Evolutionary conservation across 2,113 vertebrate species (phyloP), one percentile per base, ranked within the genome.

Genomic region (Triplophysa rosa): DNA sequence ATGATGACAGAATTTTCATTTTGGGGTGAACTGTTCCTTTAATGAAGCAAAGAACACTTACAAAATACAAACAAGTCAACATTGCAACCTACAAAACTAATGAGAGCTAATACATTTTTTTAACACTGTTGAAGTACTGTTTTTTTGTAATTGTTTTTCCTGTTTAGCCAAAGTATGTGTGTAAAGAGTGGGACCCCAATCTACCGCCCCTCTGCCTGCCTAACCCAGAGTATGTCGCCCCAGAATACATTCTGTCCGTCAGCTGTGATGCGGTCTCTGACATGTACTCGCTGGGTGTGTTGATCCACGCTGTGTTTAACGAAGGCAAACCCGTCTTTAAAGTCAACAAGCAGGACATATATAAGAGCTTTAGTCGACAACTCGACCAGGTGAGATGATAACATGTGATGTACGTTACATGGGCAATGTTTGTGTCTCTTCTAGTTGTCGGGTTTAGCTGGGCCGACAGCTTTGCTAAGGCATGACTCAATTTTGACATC

Each of bases 161-260:
- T 37, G 54, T 54, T 16, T 79, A 99, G 97, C 94, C 88, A 0
- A 98, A 96, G 78, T 99, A 96, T 87, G 89, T 91, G 2, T 99
- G 96, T 89, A 98, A 98, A 91, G 98, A 99, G 85, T 99, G 98
- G 98, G 97, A 98, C 84, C 97, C 98, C 77, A 98, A 96, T 84
- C 93, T 98, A n/a, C 96, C 96, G 8, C 92, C 95, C 0, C 92
- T 99, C 75, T 98, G 96, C 94, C 95, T 99, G 86, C 96, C 96
- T 79, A 98, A 98, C 91, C 97, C 97, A 0, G 96, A 98, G 67
- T 99, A 99, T 88, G 89, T 99, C 86, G 98, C 98, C 66, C 98
- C 98, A 4, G 98, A 99, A 83, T 99, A 99, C 83, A 99, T 99
- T 87, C 93, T 99, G 66, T 98, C 97, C 0, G 98, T 99, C 87